Base-by-base conservation (phyloP, 2,797 vertebrate genomes). In the Diplodus puntazzo region DNA sequence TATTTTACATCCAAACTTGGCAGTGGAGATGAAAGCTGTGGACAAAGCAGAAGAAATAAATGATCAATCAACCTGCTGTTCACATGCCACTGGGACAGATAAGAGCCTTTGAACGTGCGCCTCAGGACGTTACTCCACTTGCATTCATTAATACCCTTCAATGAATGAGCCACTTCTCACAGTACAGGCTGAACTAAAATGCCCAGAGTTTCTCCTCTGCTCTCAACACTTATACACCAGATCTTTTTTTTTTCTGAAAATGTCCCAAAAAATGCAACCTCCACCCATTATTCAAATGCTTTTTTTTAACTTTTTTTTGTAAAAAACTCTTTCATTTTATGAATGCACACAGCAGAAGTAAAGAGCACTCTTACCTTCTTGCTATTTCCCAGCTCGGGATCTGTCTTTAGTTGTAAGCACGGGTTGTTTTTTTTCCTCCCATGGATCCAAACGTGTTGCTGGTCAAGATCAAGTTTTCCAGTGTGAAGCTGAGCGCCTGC, bases 401-500 rank as follows among this genome's bases (percentile, higher is more conserved):
- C 42, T 54, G n/a, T 13, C 20, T 55, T 53, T 39, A 74, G 43
- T 60, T 75, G 18, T 13, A 2, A 45, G 43, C 21, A 13, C 1
- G 1, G 7, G 34, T 57, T 46, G 58, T 46, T 46, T 63, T 68
- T 65, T 80, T 57, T 65, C 45, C 57, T 69, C 71, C 60, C 50
- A 77, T 81, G 77, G 73, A 73, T 82, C 73, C 77, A 87, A 76
- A 87, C 84, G 75, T 87, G 89, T 84, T 87, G 89, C 83, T 87
- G 84, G 85, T 90, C 88, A 89, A 88, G 89, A 88, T 89, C 86
- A 87, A 84, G 89, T 90, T 89, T 79, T 90, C 68, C 82, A 69
- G 76, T 88, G 80, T 91, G 91, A 78, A 89, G 70, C 87, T 88
- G 84, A 53, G 69, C 63, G 75, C 81, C 63, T 76, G 68, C 49